phyloP scores from a whole-genome alignment of 1,140 invertebrate species.

The Cyphomyrmex costatus region DNA sequence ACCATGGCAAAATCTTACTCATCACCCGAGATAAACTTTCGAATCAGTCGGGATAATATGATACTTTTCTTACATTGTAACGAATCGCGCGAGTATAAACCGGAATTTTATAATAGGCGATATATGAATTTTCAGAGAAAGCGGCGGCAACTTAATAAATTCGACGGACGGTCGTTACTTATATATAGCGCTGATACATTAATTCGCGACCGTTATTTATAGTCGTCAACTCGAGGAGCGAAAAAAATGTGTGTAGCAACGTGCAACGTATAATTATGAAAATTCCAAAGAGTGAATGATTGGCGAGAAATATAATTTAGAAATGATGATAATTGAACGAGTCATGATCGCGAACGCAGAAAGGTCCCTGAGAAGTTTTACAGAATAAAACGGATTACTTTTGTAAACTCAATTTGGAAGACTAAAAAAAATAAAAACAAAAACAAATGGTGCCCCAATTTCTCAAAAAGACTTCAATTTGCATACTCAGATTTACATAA shows the following conservation, averaged over 20 bases:
- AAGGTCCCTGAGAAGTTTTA: background rate
- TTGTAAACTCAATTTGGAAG: background rate
- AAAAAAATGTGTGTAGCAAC: slow-evolving; percentile 4
- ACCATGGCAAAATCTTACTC: slow-evolving; percentile 19
- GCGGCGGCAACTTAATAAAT: slow-evolving; percentile 28
- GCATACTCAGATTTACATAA: background rate
- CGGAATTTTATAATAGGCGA: slow-evolving; percentile 44
- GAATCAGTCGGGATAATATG: background rate
- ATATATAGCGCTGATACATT: background rate
- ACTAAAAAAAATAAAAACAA: background rate
- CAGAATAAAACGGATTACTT: background rate
- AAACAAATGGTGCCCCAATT: background rate
- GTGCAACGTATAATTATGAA: slow-evolving; percentile 30
- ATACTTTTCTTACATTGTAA: slow-evolving; percentile 18
- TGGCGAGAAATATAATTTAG: slow-evolving; percentile 55
- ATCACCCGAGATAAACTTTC: slow-evolving; percentile 19
- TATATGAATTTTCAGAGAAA: slow-evolving; percentile 39
- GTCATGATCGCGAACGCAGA: background rate
- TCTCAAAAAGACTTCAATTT: background rate
- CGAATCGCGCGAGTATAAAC: slow-evolving; percentile 30
- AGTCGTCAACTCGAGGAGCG: background rate
- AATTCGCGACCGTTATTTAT: slow-evolving; percentile 45
- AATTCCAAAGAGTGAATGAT: slow-evolving; percentile 19
- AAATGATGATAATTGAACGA: slow-evolving; percentile 44
- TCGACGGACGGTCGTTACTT: slow-evolving; percentile 18